These are phyloP conservation scores for Acropora tenuis DNA, from an alignment of 64 coral and sea anemone genomes.

Conservation along the genomic window DNA sequence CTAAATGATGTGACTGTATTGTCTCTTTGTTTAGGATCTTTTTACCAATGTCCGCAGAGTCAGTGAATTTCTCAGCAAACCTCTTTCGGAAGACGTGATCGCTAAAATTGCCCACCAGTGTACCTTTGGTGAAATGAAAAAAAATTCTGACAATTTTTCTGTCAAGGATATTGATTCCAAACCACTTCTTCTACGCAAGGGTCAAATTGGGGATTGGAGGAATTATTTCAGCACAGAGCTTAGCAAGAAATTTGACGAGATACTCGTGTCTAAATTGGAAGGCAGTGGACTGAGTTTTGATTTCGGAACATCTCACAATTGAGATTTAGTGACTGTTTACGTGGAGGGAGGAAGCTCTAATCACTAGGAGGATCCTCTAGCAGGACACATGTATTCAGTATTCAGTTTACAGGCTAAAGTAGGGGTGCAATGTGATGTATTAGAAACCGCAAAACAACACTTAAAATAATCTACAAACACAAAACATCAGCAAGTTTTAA, in stretches of 20 bases:
- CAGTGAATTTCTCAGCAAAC: constrained; percentile 17
- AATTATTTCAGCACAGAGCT: constrained; percentile 14
- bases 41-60: neutral
- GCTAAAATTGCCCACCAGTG: constrained; percentile 26
- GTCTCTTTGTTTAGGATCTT: constrained; percentile 10
- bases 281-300: constrained; percentile 23
- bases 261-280: neutral
- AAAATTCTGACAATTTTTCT: neutral
- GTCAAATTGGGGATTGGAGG: constrained; percentile 30
- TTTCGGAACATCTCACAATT: neutral
- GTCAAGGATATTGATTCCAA: neutral
- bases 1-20: neutral
- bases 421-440: too few relatives aligned
- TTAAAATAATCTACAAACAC: too few relatives aligned
- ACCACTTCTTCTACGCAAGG: constrained; percentile 34
- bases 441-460: too few relatives aligned
- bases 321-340: too few relatives aligned
- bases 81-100: neutral
- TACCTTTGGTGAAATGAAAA: constrained; percentile 38
- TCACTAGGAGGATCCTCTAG: too few relatives aligned
- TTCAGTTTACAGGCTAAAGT: too few relatives aligned
- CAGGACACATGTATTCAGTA: too few relatives aligned
- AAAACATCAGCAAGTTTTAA: too few relatives aligned
- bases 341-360: too few relatives aligned
- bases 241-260: constrained; percentile 12